phyloP scores from a whole-genome alignment of 2,113 vertebrate genomes.

The Gulo gulo region DNA sequence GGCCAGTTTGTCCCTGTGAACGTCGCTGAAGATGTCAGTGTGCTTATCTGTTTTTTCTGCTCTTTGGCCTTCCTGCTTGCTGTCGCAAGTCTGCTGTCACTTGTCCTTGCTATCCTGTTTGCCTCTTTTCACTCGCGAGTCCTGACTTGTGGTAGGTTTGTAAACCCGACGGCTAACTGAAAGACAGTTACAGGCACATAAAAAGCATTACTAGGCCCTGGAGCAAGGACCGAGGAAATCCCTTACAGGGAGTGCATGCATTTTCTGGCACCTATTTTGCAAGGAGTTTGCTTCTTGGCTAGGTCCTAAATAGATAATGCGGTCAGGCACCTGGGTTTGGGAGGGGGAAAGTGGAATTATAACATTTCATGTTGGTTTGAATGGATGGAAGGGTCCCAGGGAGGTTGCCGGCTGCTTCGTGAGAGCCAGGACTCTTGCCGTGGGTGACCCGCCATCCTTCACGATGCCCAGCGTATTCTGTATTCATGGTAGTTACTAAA shows the following conservation, averaged over 20 bases:
- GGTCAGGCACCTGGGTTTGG: neutral
- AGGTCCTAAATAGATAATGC: neutral
- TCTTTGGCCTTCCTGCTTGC: neutral
- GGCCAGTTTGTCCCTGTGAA: neutral
- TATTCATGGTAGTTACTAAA: neutral
- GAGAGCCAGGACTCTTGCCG: neutral
- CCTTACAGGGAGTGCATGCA: fast-evolving
- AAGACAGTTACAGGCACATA: neutral
- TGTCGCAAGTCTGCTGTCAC: neutral
- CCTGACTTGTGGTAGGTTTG: neutral
- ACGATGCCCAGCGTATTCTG: neutral
- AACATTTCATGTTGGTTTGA: neutral
- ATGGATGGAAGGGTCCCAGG: neutral
- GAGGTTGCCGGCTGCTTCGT: neutral
- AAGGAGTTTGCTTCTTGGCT: neutral
- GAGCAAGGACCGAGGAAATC: neutral
- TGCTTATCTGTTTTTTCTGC: neutral
- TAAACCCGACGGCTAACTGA: neutral
- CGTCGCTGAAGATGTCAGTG: fast-evolving
- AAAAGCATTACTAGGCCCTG: neutral
- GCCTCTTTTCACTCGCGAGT: neutral
- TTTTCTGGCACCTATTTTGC: neutral
- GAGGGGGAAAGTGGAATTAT: neutral
- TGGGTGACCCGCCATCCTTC: neutral
- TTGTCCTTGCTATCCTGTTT: neutral